Evolutionary conservation across 2,888 invertebrate genomes (phyloP), one percentile per base, ranked within the genome.

Genomic region (Mamestra brassicae): DNA sequence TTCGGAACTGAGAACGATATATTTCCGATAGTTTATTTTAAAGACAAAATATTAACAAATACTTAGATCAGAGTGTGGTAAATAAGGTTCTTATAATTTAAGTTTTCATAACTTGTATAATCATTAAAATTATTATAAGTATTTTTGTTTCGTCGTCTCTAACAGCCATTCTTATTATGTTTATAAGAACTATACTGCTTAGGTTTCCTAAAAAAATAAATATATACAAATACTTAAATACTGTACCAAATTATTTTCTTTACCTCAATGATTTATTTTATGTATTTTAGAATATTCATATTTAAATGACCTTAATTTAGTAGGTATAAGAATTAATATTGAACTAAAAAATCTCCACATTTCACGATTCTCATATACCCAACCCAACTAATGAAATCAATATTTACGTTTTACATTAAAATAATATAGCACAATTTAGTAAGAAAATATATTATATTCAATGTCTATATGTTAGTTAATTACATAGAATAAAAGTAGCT

Each of bases 91-190:
- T 67, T 58, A 17, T 50, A n/a, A 42, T 8, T 47, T 34, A 42
- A 61, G 45, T 34, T 55, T 45, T 4, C 13, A 61, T 52, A 57
- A 69, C 13, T 45, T 55, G 34, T 57, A 50, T 69, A 52, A 26
- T 65, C 11, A 17, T 47, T 11, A 64, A 78, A 54, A 57, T 52
- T 57, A 60, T 57, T 52, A 8, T 38, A 4, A 7, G 11, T 26
- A 42, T 6, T 3, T 26, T 50, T 8, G 3, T 38, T 75, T 42
- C 26, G 6, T 42, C 17, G n/a, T 64, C 13, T 47, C 2, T 54
- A 62, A 74, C 62, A 65, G 13, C 63, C n/a, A 47, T 79, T n/a
- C 13, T 60, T 58, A 38, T 66, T 66, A 38, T 64, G 17, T 78
- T 64, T 50, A 11, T 26, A 47, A 26, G 26, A 26, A 26, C 26